Evolutionary conservation across 1,140 invertebrate genomes (phyloP).

Genomic region (Elysia chlorotica): DNA sequence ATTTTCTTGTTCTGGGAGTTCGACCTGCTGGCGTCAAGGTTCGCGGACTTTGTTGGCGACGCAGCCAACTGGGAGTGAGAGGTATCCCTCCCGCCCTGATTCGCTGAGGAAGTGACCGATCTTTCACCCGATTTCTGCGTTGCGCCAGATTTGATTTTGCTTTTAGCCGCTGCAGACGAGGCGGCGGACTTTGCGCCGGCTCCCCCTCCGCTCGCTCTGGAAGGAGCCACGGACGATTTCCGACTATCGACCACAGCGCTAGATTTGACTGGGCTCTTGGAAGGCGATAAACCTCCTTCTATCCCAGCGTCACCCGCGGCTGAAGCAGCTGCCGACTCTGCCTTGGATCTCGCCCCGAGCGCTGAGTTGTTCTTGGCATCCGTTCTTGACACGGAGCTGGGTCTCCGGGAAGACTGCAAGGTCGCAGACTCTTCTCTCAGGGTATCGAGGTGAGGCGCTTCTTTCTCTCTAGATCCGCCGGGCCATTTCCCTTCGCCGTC

Average conservation of each 20-base stretch:
- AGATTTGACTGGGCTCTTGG: no score
- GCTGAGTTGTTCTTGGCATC: no score
- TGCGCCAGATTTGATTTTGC: neutral
- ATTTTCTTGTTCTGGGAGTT: no score
- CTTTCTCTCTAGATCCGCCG: neutral
- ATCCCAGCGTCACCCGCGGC: no score
- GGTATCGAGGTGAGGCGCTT: neutral
- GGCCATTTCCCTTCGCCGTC: neutral
- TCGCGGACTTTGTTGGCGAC: neutral
- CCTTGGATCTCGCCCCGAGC: no score
- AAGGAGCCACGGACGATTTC: neutral
- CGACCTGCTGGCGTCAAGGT: neutral
- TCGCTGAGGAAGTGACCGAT: neutral
- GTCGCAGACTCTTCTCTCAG: neutral
- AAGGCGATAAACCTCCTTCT: no score
- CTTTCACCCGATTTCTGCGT: neutral
- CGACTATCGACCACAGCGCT: neutral
- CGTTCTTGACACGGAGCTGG: neutral
- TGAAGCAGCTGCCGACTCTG: no score
- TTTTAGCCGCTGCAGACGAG: neutral
- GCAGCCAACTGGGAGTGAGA: neutral
- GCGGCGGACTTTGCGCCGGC: neutral
- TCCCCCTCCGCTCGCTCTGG: neutral
- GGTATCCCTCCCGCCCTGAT: neutral
- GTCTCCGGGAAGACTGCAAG: neutral